Evolutionary conservation across 1,140 invertebrate genomes (phyloP).

Genomic region (Hormaphis cornu): DNA sequence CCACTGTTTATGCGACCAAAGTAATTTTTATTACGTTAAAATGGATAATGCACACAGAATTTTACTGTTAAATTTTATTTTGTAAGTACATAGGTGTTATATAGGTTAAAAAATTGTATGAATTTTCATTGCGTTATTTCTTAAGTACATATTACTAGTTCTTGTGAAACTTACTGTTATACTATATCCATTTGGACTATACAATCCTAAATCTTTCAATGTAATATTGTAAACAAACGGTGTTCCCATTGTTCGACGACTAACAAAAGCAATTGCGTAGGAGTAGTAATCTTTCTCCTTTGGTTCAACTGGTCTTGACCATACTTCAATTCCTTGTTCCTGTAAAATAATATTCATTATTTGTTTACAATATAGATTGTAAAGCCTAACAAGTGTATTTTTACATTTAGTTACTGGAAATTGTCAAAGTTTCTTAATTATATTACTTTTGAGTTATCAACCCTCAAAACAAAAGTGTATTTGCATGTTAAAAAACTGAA

Average conservation of each 20-base stretch:
- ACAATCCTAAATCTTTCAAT: constrained; percentile 62
- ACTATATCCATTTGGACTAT: constrained; percentile 65
- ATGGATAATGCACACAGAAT: neutral
- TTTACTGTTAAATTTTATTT: neutral
- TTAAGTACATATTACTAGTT: too few species aligned
- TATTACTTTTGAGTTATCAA: too few species aligned
- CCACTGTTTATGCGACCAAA: too few species aligned
- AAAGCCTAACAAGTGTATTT: too few species aligned
- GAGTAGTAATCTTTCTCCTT: constrained; percentile 42
- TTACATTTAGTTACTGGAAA: too few species aligned
- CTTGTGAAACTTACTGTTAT: constrained; percentile 55
- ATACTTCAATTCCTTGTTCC: constrained; percentile 46
- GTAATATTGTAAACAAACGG: constrained; percentile 48
- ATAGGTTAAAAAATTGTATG: neutral
- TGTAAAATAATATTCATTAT: constrained; percentile 34
- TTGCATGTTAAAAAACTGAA: too few species aligned
- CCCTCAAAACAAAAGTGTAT: too few species aligned
- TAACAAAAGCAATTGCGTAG: constrained; percentile 50
- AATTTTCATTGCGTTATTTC: too few species aligned
- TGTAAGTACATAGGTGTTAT: neutral
- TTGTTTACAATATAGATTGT: too few species aligned
- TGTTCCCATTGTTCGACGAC: constrained; percentile 50
- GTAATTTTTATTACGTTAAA: neutral
- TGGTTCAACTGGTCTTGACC: constrained; percentile 45
- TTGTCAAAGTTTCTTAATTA: too few species aligned